Base-by-base conservation (phyloP, 2,888 invertebrate genomes). In the Acleris cristana region DNA sequence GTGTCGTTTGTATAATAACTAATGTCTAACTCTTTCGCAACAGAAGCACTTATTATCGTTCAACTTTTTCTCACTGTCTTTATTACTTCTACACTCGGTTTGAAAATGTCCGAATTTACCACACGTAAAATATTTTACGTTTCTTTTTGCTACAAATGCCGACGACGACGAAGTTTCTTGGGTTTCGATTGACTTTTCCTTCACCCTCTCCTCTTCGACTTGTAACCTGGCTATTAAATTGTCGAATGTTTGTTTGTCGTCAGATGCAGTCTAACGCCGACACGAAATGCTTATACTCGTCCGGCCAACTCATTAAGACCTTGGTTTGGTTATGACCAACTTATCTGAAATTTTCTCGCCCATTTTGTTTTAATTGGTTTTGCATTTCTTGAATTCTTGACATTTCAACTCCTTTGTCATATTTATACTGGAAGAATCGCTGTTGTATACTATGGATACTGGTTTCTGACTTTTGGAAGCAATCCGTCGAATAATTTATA, bases 271-370 rank as follows among this genome's bases (percentile, higher is more conserved):
- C 76, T 76, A 78, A 79, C 0, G 78, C 82, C 0, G 80, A 80
- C 0, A 81, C 65, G 66, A 84, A 85, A 73, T 84, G 79, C 57
- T 76, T 79, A 48, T 76, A 81, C 5, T 71, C 30, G 0, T 79
- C 79, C n/a, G 81, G 80, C 18, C 81, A 64, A 1, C 75, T 75
- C 74, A 80, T 79, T 40, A 80, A 64, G 0, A 81, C 71, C 71
- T 81, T 80, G 0, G 80, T 80, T 81, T 80, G 0, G 80, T 80
- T 16, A 82, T 76, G 0, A 75, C 61, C n/a, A 81, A 72, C 23
- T 76, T 79, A 2, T 79, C 73, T 0, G 75, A 72, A 1, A 79
- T 70, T 1, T 71, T 60, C 63, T 78, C 79, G 2, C 76, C 77
- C 65, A 78, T 48, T 49, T 49, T 80, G 74, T 61, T 73, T 76